Percentiles rank a stretch among this genome's conserved stretches.
Conservation (phyloP, 2,113 vertebrate species). For the Puffinus mauretanicus region DNA sequence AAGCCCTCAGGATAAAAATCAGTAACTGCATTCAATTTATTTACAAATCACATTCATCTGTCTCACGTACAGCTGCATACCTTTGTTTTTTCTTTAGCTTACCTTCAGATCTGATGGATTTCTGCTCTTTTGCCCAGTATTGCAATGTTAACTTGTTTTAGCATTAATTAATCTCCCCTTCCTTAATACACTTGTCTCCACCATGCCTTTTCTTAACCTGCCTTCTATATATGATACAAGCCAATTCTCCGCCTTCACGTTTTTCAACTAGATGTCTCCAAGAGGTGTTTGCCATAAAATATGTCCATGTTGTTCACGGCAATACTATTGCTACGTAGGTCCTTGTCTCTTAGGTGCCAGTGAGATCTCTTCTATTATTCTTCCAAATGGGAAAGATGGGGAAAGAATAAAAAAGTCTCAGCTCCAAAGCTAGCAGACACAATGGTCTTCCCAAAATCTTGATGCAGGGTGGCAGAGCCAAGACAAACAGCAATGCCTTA, state of each 20-base stretch:
- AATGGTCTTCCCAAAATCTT: not conserved
- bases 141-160: not conserved
- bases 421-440: not conserved
- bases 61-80: not conserved
- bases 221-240: not conserved
- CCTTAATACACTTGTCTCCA: not conserved
- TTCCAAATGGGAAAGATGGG: not conserved
- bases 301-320: not conserved
- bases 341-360: not conserved
- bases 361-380: not conserved
- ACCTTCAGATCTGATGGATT: not conserved
- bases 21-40: not conserved
- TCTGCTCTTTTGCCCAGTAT: not conserved
- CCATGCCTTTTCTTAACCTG: not conserved
- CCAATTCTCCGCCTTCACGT: not conserved
- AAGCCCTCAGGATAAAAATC: not conserved
- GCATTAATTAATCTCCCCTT: not conserved
- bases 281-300: not conserved
- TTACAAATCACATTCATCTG: not conserved
- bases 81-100: not conserved
- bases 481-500: not conserved
- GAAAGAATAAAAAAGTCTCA: not conserved
- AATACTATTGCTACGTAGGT: fast-evolving
- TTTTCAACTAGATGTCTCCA: not conserved
- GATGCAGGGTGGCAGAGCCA: not conserved